Percentiles rank a stretch among this genome's conserved stretches.
Conservation (phyloP, 2,797 vertebrate species). For the Mus minutoides region DNA sequence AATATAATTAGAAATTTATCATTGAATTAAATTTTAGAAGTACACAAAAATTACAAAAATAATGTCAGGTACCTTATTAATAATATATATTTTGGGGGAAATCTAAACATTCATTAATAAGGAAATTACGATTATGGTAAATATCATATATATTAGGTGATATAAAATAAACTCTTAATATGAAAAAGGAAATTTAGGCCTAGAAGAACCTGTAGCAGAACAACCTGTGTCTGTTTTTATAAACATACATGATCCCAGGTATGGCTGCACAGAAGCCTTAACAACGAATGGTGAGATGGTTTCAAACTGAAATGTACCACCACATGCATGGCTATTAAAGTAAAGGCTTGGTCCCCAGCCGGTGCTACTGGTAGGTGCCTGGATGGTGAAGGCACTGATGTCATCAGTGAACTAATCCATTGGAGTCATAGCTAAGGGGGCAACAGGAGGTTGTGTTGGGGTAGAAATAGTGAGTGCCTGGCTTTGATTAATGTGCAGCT, state of each 20-base stretch:
- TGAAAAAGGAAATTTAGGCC: background rate
- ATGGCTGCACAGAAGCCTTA: background rate
- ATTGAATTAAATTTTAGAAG: conserved; percentile 32
- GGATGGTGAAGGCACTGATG: background rate
- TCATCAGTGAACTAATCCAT: background rate
- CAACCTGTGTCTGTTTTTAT: background rate
- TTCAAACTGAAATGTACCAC: background rate
- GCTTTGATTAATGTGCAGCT: background rate
- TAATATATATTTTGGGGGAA: background rate
- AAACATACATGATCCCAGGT: background rate
- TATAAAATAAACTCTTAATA: background rate
- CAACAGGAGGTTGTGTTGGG: background rate
- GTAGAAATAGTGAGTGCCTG: background rate
- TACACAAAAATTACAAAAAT: background rate
- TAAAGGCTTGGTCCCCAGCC: background rate
- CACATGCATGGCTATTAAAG: background rate
- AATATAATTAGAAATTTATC: background rate
- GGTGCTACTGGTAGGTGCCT: too few species aligned
- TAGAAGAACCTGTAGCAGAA: background rate
- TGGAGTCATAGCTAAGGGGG: background rate
- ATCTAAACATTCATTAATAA: background rate
- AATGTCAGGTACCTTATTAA: background rate
- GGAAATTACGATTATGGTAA: background rate
- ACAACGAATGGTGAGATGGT: background rate
- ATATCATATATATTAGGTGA: background rate